A percentile compares a stretch with the other conserved stretches of the same genome.
These are phyloP conservation scores for Hyles lineata DNA, from an alignment of 2,888 invertebrate species.

Conservation along the genomic window DNA sequence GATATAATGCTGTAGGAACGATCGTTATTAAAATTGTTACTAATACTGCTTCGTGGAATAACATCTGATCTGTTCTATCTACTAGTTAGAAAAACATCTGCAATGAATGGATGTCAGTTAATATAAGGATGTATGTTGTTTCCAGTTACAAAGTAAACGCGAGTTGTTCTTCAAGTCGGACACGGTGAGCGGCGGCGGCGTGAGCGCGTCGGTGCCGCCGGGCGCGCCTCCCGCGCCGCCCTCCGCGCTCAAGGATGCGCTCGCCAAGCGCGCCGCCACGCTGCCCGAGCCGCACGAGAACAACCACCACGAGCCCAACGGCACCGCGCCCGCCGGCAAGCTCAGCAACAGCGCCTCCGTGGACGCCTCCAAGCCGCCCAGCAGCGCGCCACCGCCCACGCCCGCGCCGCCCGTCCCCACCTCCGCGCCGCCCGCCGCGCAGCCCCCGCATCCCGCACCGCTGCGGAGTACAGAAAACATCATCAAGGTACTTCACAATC, in stretches of 20 bases:
- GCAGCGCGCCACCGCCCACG: conserved; percentile 73
- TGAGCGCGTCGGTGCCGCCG: conserved; percentile 70
- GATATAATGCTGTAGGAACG: too few relatives aligned
- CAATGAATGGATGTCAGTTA: background rate
- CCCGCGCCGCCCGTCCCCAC: conserved; percentile 79
- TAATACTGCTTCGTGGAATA: too few relatives aligned
- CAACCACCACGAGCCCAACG: conserved; percentile 82
- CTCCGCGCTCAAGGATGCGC: conserved; percentile 81
- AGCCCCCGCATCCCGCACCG: conserved; percentile 54
- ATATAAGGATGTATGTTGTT: conserved; percentile 48
- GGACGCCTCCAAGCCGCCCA: conserved; percentile 71
- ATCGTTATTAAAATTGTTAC: too few relatives aligned
- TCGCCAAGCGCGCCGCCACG: conserved; percentile 76
- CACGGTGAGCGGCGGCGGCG: conserved; percentile 83
- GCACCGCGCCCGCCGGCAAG: conserved; percentile 62
- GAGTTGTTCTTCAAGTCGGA: conserved; percentile 94
- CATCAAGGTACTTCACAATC: conserved; percentile 65
- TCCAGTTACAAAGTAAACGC: conserved; percentile 92
- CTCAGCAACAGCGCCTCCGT: conserved; percentile 76
- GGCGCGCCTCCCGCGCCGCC: conserved; percentile 78
- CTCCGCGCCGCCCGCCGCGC: conserved; percentile 62
- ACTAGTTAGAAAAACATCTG: background rate
- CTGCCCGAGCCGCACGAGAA: conserved; percentile 76
- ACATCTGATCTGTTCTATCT: background rate
- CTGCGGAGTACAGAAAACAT: conserved; percentile 79